Evolutionary conservation across 2,797 vertebrate genomes (phyloP).

Genomic region (Ibycter americanus): DNA sequence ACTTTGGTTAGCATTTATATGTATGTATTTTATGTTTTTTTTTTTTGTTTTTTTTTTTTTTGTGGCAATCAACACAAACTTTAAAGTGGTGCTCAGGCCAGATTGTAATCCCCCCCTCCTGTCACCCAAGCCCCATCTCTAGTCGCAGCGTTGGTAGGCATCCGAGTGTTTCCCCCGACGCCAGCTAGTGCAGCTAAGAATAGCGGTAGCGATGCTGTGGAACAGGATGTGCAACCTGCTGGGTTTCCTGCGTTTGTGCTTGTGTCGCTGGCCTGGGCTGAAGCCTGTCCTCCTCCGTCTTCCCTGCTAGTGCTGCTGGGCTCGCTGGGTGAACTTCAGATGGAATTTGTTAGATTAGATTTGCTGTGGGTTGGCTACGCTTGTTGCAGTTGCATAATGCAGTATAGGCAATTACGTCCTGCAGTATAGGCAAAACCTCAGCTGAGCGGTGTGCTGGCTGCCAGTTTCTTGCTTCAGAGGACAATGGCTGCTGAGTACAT

Average conservation of each 20-base stretch:
- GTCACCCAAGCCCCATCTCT: neutral
- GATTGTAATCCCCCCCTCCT: neutral
- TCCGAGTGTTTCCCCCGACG: neutral
- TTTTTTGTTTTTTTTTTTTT: neutral
- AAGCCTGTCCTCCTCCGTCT: neutral
- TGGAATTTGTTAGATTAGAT: neutral
- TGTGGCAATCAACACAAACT: neutral
- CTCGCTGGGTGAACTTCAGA: neutral
- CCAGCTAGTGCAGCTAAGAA: constrained; percentile 33
- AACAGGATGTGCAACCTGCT: constrained; percentile 62
- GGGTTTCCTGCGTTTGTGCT: constrained; percentile 56
- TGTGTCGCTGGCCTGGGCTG: neutral
- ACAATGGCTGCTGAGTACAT: neutral
- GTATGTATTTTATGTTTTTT: neutral
- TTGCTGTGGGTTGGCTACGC: neutral
- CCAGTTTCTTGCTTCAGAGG: neutral
- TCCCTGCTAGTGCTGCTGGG: neutral
- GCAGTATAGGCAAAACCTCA: neutral
- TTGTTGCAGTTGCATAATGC: neutral
- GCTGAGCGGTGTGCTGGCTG: neutral
- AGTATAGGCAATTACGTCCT: neutral
- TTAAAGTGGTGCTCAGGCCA: neutral
- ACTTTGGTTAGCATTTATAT: neutral
- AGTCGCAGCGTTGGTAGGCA: neutral
- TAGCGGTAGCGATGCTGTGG: neutral